phyloP scores from a whole-genome alignment of 2,888 invertebrate species.

The Drosophila robusta region DNA sequence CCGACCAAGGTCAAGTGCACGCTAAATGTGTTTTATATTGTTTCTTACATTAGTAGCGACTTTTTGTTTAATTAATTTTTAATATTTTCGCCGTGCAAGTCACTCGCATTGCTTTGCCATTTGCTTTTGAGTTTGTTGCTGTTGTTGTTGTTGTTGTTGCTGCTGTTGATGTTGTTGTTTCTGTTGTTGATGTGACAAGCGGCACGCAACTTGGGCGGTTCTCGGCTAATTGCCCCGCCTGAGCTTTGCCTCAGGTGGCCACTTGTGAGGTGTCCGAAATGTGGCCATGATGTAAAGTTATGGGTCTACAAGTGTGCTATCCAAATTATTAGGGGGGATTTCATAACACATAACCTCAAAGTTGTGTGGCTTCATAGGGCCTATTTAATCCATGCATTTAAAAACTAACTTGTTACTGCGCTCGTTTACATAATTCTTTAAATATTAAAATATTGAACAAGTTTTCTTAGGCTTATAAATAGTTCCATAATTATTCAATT shows the following conservation, averaged over 20 bases:
- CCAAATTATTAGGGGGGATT: conserved; percentile 14
- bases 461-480: too few species aligned
- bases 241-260: conserved; percentile 15
- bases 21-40: conserved; percentile 74
- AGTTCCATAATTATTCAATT: too few species aligned
- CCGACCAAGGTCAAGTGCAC: conserved; percentile 73
- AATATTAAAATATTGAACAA: too few species aligned
- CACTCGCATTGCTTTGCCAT: conserved; percentile 23
- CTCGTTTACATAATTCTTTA: too few species aligned
- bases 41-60: conserved; percentile 70
- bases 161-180: conserved; percentile 2
- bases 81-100: conserved; percentile 61
- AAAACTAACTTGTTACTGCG: too few species aligned
- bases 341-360: neutral
- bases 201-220: conserved; percentile 68
- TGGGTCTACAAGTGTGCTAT: conserved; percentile 10
- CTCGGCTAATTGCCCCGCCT: conserved; percentile 60
- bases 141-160: conserved; percentile 1
- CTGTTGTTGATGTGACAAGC: conserved; percentile 68
- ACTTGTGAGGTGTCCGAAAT: conserved; percentile 18
- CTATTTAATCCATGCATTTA: neutral
- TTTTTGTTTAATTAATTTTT: conserved; percentile 79
- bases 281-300: conserved; percentile 28
- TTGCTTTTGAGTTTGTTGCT: conserved; percentile 1
- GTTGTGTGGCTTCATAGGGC: neutral